These are phyloP conservation scores for Anser cygnoides DNA, from an alignment of 2,113 vertebrate genomes.

Conservation along the genomic window DNA sequence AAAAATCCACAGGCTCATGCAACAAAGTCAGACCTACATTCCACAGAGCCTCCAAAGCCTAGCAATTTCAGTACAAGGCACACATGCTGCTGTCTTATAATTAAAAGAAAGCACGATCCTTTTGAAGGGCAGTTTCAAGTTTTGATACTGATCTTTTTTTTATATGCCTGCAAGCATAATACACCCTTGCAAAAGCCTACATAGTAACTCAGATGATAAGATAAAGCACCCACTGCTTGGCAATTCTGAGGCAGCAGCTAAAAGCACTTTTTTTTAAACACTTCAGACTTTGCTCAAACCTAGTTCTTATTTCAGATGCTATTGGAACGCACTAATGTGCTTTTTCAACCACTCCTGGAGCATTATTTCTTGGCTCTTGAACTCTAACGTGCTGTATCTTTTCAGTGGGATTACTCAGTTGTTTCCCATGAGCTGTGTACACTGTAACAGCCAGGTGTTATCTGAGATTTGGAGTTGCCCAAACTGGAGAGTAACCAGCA, in stretches of 20 bases:
- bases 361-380: not conserved
- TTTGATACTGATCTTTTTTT: not conserved
- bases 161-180: not conserved
- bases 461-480: not conserved
- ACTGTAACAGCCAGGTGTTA: not conserved
- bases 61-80: not conserved
- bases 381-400: accelerated
- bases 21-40: not conserved
- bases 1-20: not conserved
- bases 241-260: not conserved
- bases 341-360: not conserved
- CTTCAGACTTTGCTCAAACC: not conserved
- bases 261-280: not conserved
- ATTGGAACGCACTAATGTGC: too few species aligned
- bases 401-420: not conserved
- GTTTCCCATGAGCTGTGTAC: not conserved
- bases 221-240: not conserved
- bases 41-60: not conserved
- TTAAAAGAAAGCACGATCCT: not conserved
- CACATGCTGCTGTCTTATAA: not conserved
- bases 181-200: not conserved
- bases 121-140: not conserved
- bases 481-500: not conserved
- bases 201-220: not conserved
- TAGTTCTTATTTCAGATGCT: not conserved